Evolutionary conservation across 2,113 vertebrate genomes (phyloP).

Genomic region (Spizaetus ornatus): DNA sequence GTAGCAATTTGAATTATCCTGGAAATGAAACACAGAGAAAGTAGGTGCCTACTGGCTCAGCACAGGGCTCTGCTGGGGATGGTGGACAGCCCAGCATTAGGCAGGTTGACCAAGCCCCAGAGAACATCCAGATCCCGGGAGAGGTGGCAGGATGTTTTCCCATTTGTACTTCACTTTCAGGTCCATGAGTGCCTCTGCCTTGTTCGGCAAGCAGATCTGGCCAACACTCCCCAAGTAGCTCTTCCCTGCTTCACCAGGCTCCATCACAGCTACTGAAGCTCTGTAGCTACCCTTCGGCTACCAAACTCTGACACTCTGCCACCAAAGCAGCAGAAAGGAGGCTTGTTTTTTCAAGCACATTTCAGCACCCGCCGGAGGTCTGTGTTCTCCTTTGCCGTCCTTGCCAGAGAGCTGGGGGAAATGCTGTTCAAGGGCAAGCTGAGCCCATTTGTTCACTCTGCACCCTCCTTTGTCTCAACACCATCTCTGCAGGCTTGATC

Average conservation of each 20-base stretch:
- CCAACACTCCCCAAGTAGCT: not conserved
- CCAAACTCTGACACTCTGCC: not conserved
- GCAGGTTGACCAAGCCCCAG: not conserved
- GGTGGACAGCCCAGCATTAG: not conserved
- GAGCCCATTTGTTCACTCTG: not conserved
- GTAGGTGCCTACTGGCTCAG: not conserved
- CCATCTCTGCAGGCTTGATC: not conserved
- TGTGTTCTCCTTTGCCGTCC: not conserved
- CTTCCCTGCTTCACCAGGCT: not conserved
- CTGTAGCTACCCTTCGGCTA: not conserved
- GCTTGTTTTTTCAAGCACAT: not conserved
- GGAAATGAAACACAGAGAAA: not conserved
- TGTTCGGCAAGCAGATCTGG: not conserved
- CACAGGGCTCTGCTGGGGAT: not conserved
- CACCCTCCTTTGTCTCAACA: not conserved
- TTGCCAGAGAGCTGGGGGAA: not conserved
- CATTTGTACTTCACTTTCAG: not conserved
- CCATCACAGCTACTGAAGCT: not conserved
- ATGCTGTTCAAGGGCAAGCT: not conserved
- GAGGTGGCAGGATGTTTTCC: not conserved
- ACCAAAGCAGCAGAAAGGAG: not conserved
- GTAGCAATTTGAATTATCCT: not conserved
- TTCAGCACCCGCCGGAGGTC: fast-evolving
- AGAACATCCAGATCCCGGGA: not conserved
- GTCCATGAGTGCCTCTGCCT: not conserved